Conservation (phyloP, 2,888 invertebrate genomes). For the Drosophila gaucha region DNA sequence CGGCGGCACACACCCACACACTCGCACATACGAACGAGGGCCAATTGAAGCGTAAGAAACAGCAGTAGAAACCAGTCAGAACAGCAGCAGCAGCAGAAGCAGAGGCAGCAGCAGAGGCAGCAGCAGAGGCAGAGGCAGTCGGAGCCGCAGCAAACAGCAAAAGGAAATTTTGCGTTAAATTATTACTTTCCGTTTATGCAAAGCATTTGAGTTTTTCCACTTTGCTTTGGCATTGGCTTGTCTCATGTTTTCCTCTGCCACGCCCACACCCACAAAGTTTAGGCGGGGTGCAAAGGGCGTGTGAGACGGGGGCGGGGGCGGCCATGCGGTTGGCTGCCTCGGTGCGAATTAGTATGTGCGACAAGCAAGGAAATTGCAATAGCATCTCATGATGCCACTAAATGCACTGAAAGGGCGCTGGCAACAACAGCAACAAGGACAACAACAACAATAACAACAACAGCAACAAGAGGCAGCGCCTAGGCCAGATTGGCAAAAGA, state of each 20-base stretch:
- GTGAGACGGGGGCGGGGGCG: background rate
- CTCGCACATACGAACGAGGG: slow-evolving; percentile 20
- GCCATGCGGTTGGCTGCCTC: slow-evolving; percentile 63
- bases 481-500: slow-evolving; percentile 49
- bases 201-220: slow-evolving; percentile 77
- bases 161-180: slow-evolving; percentile 83
- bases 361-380: slow-evolving; percentile 82
- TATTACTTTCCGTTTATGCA: slow-evolving; percentile 83
- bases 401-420: slow-evolving; percentile 68
- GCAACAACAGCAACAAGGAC: slow-evolving; percentile 44
- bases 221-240: slow-evolving; percentile 56
- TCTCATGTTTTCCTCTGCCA: slow-evolving; percentile 55
- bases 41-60: slow-evolving; percentile 80
- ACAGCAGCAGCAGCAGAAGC: slow-evolving; percentile 23
- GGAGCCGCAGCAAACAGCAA: slow-evolving; percentile 63
- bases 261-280: slow-evolving; percentile 30
- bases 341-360: slow-evolving; percentile 81
- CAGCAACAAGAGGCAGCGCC: slow-evolving; percentile 19
- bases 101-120: slow-evolving; percentile 25
- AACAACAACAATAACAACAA: slow-evolving; percentile 12
- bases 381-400: slow-evolving; percentile 80
- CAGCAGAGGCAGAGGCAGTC: slow-evolving; percentile 23
- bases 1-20: slow-evolving; percentile 34
- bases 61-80: slow-evolving; percentile 54
- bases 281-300: background rate